phyloP scores from a whole-genome alignment of 2,888 invertebrate species.

The Drosophila anomalata region DNA sequence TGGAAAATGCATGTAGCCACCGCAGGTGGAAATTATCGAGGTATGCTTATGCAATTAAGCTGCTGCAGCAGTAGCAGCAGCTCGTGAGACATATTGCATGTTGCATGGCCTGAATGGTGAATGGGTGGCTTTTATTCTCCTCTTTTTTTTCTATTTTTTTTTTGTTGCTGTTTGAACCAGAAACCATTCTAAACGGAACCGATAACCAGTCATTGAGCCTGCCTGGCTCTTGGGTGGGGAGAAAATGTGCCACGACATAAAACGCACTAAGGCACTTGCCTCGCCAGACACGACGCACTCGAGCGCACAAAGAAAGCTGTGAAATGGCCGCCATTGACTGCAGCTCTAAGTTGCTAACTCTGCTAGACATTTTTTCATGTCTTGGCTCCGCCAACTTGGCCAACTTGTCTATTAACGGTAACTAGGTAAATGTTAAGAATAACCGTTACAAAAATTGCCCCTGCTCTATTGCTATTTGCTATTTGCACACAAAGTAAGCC shows the following conservation, averaged over 20 bases:
- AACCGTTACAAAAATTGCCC: conserved; percentile 76
- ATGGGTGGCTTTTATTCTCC: conserved; percentile 3
- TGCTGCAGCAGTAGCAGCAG: conserved; percentile 38
- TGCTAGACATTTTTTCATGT: conserved; percentile 67
- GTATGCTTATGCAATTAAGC: conserved; percentile 74
- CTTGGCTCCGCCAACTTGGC: conserved; percentile 74
- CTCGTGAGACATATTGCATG: conserved; percentile 68
- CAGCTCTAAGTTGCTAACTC: conserved; percentile 16
- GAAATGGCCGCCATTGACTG: conserved; percentile 63
- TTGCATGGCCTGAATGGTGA: conserved; percentile 18
- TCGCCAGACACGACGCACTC: conserved; percentile 55
- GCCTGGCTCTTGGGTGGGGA: conserved; percentile 5
- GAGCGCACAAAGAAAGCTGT: conserved; percentile 65
- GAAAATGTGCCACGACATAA: conserved; percentile 44
- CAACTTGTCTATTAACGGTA: conserved; percentile 80
- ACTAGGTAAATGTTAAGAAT: conserved; percentile 79
- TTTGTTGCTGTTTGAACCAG: conserved; percentile 30
- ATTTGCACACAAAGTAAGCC: conserved; percentile 53
- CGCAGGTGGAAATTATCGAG: conserved; percentile 62
- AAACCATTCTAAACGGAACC: conserved; percentile 51
- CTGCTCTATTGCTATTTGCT: conserved; percentile 47
- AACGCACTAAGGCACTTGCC: conserved; percentile 45
- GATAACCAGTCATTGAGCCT: conserved; percentile 56
- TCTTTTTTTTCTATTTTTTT: background rate
- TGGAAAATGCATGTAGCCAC: conserved; percentile 22